Evolutionary conservation across 2,113 vertebrate genomes (phyloP).

Genomic region (Pipa parva): DNA sequence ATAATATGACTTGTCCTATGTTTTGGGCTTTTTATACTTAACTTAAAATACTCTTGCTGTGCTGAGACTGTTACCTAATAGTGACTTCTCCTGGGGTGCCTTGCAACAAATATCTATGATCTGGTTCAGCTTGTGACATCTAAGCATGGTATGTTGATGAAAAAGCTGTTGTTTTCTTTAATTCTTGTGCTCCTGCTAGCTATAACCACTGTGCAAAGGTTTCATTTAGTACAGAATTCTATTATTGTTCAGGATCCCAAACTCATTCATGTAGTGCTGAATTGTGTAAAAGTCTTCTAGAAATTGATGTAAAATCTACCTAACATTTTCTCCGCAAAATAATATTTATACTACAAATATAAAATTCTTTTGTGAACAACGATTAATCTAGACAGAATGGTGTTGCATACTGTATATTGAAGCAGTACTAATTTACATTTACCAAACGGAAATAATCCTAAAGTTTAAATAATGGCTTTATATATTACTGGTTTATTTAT

Average conservation of each 20-base stretch:
- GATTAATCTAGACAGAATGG: too few relatives aligned
- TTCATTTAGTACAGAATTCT: constrained; percentile 21
- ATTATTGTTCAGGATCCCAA: constrained; percentile 29
- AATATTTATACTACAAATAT: neutral
- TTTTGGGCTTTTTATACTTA: neutral
- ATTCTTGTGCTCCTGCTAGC: constrained; percentile 22
- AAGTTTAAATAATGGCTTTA: too few relatives aligned
- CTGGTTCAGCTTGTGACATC: constrained; percentile 7
- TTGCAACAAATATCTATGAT: neutral
- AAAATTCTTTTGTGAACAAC: too few relatives aligned
- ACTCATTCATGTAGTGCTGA: constrained; percentile 14
- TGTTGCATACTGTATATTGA: too few relatives aligned
- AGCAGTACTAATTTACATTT: too few relatives aligned
- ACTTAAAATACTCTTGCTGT: neutral
- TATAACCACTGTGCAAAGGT: constrained; percentile 23
- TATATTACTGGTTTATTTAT: too few relatives aligned
- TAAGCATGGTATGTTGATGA: constrained; percentile 21
- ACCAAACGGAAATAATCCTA: too few relatives aligned
- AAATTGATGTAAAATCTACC: constrained; percentile 6
- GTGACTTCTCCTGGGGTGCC: neutral
- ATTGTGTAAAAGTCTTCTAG: constrained; percentile 18
- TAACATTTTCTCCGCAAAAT: constrained; percentile 8
- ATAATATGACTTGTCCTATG: neutral
- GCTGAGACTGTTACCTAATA: constrained; percentile 5
- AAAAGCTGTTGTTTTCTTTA: constrained; percentile 32